Evolutionary conservation across 2,888 invertebrate genomes (phyloP).

Genomic region (Pachycephus smyrnensis): DNA sequence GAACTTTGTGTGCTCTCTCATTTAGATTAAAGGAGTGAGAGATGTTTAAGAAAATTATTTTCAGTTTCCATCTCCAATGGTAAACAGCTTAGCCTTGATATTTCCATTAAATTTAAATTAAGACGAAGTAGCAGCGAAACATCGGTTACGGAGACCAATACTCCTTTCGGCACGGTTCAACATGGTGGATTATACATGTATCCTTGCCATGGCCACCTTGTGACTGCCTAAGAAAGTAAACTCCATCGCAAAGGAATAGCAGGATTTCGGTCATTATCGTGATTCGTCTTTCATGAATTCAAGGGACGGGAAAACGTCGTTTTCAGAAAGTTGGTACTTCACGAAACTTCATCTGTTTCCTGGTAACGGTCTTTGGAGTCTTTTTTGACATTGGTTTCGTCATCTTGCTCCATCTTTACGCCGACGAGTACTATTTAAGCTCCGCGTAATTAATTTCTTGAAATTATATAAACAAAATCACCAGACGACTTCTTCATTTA

Average conservation of each 20-base stretch:
- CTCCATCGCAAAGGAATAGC: background rate
- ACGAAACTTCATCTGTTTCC: background rate
- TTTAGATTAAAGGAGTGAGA: background rate
- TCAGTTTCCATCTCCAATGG: background rate
- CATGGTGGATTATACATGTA: background rate
- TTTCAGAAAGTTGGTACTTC: background rate
- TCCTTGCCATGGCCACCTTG: background rate
- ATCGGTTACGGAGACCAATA: background rate
- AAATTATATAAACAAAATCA: background rate
- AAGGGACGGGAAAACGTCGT: background rate
- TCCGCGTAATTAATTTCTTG: background rate
- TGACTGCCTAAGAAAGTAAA: background rate
- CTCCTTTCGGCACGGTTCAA: background rate
- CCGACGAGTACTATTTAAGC: background rate
- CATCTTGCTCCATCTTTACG: background rate
- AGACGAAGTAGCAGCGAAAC: background rate
- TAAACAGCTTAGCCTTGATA: background rate
- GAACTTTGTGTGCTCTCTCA: background rate
- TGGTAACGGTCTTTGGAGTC: background rate
- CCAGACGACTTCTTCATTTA: background rate
- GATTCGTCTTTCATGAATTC: background rate
- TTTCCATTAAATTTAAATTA: background rate
- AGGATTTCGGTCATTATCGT: background rate
- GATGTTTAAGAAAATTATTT: background rate
- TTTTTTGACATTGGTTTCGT: background rate